Evolutionary conservation across 2,888 invertebrate species (phyloP), one percentile per base, ranked within the genome.

Genomic region (Fragum sueziense): DNA sequence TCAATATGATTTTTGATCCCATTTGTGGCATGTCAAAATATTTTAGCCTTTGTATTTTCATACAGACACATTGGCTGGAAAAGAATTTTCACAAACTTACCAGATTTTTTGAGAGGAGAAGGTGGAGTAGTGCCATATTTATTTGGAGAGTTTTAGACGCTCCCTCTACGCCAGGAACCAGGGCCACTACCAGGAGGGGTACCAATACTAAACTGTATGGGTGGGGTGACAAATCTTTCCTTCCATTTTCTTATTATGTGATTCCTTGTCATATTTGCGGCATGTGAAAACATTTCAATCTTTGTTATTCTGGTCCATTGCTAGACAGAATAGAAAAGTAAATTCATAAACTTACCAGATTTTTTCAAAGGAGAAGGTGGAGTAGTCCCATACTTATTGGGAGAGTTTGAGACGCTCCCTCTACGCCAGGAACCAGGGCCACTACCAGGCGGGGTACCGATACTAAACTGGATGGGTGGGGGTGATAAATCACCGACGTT

Each of bases 401-500:
- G 88, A 57, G 89, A 88, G 61, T 84, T 87, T 14, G 88, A 88
- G 4, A 89, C 73, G 72, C 89, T 90, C 65, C 92, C 88, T 31
- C 93, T 85, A 59, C 92, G 90, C 82, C 91, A 91, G 37, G 90
- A 85, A 4, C 85, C 83, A 1, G 87, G 79, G 25, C 85, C 76
- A 33, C 85, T 95, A 97, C 74, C 97, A 97, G 70, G 97, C 97
- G 76, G 97, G 97, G 94, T 97, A 96, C 72, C 90, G 87, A 82
- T 93, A 93, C 83, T 93, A 92, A 85, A 93, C 92, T 92, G 95
- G 25, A 88, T 97, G 87, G 97, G 96, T 88, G 97, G 96, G 82
- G 98, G 98, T 68, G 98, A 98, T 84, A 98, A 95, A 9, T 98
- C 98, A 90, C 97, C 97, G 87, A 98, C 96, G 93, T 97, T 97